Evolutionary conservation across 2,797 vertebrate species (phyloP), one percentile per base, ranked within the genome.

Genomic region (Esox masquinongy): DNA sequence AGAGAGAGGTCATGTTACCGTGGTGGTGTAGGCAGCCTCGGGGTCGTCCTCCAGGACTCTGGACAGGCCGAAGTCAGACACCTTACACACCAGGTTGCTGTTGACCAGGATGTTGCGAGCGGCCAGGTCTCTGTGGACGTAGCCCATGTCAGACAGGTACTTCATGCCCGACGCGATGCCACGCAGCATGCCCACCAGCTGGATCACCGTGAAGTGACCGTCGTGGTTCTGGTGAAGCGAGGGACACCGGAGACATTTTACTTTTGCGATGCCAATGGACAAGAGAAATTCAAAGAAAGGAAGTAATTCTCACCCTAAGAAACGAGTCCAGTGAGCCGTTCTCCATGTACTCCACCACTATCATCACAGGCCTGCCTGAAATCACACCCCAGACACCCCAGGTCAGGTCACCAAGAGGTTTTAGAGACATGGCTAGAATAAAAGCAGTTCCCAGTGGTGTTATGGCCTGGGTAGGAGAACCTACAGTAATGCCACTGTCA

Each of bases 301-400:
- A 16, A 59, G 17, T 34, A 14, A 59, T 29, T 9, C 95, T 97
- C 87, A 99, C 97, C 94, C 97, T 93, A 83, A 99, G 91, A 88
- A 99, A 99, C 14, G 97, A 98, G 92, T 99, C 97, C 72, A 99
- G 90, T 9, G 97, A 98, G 91, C 97, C 97, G 73, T 99, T 98
- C 88, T 98, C 97, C 97, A 98, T 97, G 82, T 96, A 97, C 89
- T 98, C 97, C 90, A 98, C 97, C 84, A 99, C 97, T 66, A 99
- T 99, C 97, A 99, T 99, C 85, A 99, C 96, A 59, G 97, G 97
- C 82, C 97, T 92, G 90, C 97, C 97, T 98, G 93, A 77, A 93
- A 90, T 92, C 71, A 94, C 70, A 90, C 89, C 80, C 82, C 31
- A 79, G 50, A 69, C 16, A 29, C 8, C 64, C 64, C 16, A 14